Evolutionary conservation across 2,113 vertebrate genomes (phyloP), one percentile per base, ranked within the genome.

Genomic region (Tragulus kanchil): DNA sequence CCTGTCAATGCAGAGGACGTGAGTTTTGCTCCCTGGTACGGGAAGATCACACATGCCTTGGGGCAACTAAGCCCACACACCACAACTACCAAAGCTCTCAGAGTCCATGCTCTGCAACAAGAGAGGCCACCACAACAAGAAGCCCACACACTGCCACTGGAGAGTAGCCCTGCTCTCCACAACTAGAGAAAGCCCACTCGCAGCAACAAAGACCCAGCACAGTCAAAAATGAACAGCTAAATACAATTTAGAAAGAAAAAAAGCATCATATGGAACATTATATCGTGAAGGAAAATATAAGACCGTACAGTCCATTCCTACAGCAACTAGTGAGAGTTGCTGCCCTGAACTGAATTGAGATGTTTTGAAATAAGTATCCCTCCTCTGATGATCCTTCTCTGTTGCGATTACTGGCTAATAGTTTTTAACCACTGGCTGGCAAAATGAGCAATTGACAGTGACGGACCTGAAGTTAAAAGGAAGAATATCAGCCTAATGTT

Each of bases 251-350:
- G 69, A 45, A 45, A 45, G 36, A 73, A 73, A 73, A 13, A 62
- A 36, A 28, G 8, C 1, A 10, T 75, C 50, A 25, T 7, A 19
- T 0, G 4, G n/a, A 93, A 15, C 11, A 36, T 14, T 19, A n/a
- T 13, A 2, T 19, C 3, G 0, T 21, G 1, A 78, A 62, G 9
- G 69, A 84, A n/a, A 36, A 14, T 23, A 1, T 17, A 1, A 56
- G 54, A n/a, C 19, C 56, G 52, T 36, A 7, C 5, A 48, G 36
- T 1, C 1, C 2, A 21, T 8, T 36, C 9, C 5, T 3, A 3
- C 21, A 17, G 23, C 14, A 19, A 50, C 3, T 36, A 3, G 4
- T 10, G 67, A 75, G 50, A 91, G 42, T 31, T 8, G 0, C 16
- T 5, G 11, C 31, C 67, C 36, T 48, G 21, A 25, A 56, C 23